Percentiles rank a stretch among this genome's conserved stretches.
These are phyloP conservation scores for Ceratina japonica DNA, from an alignment of 1,140 invertebrate genomes.

Conservation along the genomic window DNA sequence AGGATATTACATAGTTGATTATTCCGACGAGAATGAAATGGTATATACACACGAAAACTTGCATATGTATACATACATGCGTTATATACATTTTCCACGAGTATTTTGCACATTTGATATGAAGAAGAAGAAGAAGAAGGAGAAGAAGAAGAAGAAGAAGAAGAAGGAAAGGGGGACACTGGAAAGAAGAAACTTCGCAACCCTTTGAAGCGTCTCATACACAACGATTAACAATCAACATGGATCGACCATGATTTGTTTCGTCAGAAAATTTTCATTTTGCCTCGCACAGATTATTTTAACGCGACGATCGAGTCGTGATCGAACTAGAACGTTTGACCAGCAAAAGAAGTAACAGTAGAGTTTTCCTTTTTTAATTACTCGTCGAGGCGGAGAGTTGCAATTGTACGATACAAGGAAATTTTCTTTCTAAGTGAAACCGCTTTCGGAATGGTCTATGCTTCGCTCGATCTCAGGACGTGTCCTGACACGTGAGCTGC, in stretches of 20 bases:
- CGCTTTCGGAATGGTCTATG: slow-evolving; percentile 67
- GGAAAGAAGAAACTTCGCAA: slow-evolving; percentile 58
- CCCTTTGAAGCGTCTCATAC: slow-evolving; percentile 34
- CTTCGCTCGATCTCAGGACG: slow-evolving; percentile 72
- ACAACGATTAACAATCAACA: too few species aligned
- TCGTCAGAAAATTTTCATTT: too few species aligned
- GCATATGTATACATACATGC: slow-evolving; percentile 63
- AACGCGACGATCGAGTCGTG: too few species aligned
- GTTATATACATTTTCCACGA: slow-evolving; percentile 76
- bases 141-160: slow-evolving; percentile 35
- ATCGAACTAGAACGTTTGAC: too few species aligned
- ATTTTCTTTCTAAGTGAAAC: slow-evolving; percentile 55
- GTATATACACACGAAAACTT: slow-evolving; percentile 58
- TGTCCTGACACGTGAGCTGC: slow-evolving; percentile 68
- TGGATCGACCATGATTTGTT: not conserved
- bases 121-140: slow-evolving; percentile 52
- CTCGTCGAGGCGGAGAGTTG: slow-evolving; percentile 54
- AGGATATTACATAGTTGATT: slow-evolving; percentile 75
- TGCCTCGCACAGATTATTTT: too few species aligned
- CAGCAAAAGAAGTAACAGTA: too few species aligned
- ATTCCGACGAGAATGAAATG: slow-evolving; percentile 61
- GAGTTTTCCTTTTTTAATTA: too few species aligned
- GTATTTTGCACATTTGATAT: slow-evolving; percentile 79
- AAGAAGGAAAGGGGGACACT: slow-evolving; percentile 55
- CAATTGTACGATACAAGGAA: slow-evolving; percentile 54